Base-by-base conservation (phyloP, 2,888 invertebrate genomes). In the Lochmaea crataegi region DNA sequence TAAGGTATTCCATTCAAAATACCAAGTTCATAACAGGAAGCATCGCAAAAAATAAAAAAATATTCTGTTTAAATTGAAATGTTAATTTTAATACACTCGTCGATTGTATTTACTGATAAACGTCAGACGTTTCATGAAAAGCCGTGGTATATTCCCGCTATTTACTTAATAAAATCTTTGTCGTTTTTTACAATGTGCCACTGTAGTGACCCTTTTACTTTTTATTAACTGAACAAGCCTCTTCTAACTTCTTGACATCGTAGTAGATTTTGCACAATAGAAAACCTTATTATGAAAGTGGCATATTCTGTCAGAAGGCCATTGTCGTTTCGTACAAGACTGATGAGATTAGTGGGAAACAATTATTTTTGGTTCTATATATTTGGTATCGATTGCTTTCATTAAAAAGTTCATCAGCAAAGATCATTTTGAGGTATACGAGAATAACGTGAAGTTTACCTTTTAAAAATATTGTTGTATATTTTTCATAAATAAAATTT, bases 201-300 rank as follows among this genome's bases (percentile, higher is more conserved):
- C 48, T n/a, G 48, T 48, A 48, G 48, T 48, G 48, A 48, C 4
- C n/a, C n/a, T 48, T 48, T 48, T 48, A n/a, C 48, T 48, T n/a
- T 48, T 48, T 48, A n/a, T 57, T 57, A 57, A 57, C 57, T 57
- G 57, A 26, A 26, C 57, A 60, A 60, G 60, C 38, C 60, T n/a
- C 60, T 60, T 38, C 60, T 32, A 60, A 41, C n/a, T 14, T 48
- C 48, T 48, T 48, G 48, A 14, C 48, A 48, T 48, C 48, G 48
- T 48, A 48, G 48, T n/a, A 48, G 48, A 48, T 48, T n/a, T 48
- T 48, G 48, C 48, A 48, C 48, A 48, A 48, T 48, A n/a, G 48
- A n/a, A 48, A 14, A 48, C 48, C 48, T 48, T 48, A 48, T 48
- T 4, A 45, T 45, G 12, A 45, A 45, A 45, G 42, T 45, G 42